Percentiles rank a stretch among this genome's conserved stretches.
These are phyloP conservation scores for Euura saliciscinereae DNA, from an alignment of 1,140 invertebrate species.

Conservation along the genomic window DNA sequence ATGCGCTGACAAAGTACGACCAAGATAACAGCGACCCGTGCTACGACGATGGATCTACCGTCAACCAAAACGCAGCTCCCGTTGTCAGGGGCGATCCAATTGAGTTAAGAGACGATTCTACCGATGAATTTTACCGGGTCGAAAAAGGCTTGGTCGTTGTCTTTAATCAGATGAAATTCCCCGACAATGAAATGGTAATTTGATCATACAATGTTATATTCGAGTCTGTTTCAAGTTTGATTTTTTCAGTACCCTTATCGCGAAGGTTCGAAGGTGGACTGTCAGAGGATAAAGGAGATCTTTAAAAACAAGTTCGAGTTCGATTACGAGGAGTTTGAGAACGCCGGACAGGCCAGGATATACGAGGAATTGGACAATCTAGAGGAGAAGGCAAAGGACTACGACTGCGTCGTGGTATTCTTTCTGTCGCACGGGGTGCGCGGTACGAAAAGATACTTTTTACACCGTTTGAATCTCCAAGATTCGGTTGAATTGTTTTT, in stretches of 20 bases:
- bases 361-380: slow-evolving; percentile 20
- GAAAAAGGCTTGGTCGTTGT: slow-evolving; percentile 37
- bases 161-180: slow-evolving; percentile 36
- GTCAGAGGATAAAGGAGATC: slow-evolving; percentile 26
- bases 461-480: too few relatives aligned
- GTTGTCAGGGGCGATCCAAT: neutral
- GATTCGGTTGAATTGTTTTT: too few relatives aligned
- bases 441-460: slow-evolving; percentile 12
- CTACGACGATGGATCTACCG: slow-evolving; percentile 21
- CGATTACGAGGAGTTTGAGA: slow-evolving; percentile 1
- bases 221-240: slow-evolving; percentile 12
- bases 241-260: slow-evolving; percentile 29
- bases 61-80: slow-evolving; percentile 11
- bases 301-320: slow-evolving; percentile 32
- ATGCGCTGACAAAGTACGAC: neutral
- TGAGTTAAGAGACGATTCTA: neutral
- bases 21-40: neutral
- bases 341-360: slow-evolving; percentile 27
- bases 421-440: slow-evolving; percentile 41
- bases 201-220: neutral
- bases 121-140: slow-evolving; percentile 3
- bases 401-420: slow-evolving; percentile 37
- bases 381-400: slow-evolving; percentile 19
- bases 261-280: slow-evolving; percentile 26
- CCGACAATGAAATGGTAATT: neutral